Percentiles rank a stretch among this genome's conserved stretches.
Evolutionary conservation across 92 coral and sea anemone species (phyloP).

Genomic region (Heliopora coerulea): DNA sequence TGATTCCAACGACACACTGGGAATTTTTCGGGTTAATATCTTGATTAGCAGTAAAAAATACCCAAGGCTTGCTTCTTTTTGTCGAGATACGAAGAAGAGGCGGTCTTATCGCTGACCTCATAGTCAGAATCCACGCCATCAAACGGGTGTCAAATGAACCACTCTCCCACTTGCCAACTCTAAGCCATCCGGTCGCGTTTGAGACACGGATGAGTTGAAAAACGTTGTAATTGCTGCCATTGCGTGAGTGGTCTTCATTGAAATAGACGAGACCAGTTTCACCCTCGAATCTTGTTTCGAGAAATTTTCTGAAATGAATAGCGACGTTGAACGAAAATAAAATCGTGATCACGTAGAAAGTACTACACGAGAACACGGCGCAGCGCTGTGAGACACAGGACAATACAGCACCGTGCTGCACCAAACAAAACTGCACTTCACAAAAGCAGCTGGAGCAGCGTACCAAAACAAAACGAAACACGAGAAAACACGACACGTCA

Average conservation of each 20-base stretch:
- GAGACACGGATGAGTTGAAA: constrained; percentile 10
- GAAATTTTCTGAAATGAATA: not conserved
- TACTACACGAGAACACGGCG: too few relatives aligned
- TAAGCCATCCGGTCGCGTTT: constrained; percentile 30
- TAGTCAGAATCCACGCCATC: constrained; percentile 24
- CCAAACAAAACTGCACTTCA: too few relatives aligned
- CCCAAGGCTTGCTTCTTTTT: constrained; percentile 20
- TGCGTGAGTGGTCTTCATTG: not conserved
- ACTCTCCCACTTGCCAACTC: constrained; percentile 9
- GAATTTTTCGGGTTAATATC: not conserved
- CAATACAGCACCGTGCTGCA: not conserved
- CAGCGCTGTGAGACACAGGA: too few relatives aligned
- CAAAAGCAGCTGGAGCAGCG: too few relatives aligned
- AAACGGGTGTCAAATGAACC: constrained; percentile 27
- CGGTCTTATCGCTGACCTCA: not conserved
- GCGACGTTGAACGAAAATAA: not conserved
- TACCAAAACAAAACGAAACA: too few relatives aligned
- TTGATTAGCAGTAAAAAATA: constrained; percentile 9
- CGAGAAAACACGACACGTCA: not conserved
- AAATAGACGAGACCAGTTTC: constrained; percentile 21
- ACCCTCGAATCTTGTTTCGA: not conserved
- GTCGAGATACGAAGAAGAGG: constrained; percentile 30
- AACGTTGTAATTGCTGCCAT: constrained; percentile 9
- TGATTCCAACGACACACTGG: constrained; percentile 12
- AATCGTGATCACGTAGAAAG: too few relatives aligned